Percentiles rank a stretch among this genome's conserved stretches.
Evolutionary conservation across 2,113 vertebrate genomes (phyloP).

Genomic region (Rhadina sibilatrix): DNA sequence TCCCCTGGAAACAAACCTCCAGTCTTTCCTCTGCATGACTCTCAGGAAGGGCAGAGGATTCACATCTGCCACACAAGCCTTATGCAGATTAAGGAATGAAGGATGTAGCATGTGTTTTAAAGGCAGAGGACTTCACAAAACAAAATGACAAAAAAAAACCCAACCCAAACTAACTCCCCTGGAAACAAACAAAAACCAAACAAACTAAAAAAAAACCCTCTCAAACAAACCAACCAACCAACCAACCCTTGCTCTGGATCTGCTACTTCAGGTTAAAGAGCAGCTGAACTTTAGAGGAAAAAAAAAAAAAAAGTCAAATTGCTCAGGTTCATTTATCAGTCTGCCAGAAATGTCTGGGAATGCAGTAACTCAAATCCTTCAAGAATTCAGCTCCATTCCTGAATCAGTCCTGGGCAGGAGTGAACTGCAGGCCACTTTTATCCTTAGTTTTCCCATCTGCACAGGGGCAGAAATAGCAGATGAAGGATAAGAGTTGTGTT

Average conservation of each 20-base stretch:
- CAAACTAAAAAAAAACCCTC: neutral
- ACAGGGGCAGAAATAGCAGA: neutral
- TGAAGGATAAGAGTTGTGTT: neutral
- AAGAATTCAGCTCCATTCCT: neutral
- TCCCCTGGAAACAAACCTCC: neutral
- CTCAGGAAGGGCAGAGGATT: neutral
- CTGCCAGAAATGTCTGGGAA: neutral
- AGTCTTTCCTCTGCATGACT: neutral
- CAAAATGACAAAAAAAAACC: neutral
- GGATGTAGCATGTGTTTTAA: neutral
- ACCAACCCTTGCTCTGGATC: neutral
- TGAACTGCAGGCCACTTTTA: neutral
- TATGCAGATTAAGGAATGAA: neutral
- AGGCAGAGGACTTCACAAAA: neutral
- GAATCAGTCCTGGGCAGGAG: neutral
- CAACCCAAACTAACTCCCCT: neutral
- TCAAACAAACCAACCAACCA: neutral
- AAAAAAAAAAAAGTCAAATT: too few relatives aligned
- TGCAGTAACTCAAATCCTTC: neutral
- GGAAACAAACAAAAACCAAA: neutral
- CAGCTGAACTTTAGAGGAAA: too few relatives aligned
- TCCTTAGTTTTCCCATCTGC: neutral
- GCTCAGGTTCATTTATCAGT: too few relatives aligned
- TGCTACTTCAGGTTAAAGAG: too few relatives aligned
- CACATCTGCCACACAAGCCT: neutral